Base-by-base conservation (phyloP, 2,113 vertebrate species). In the Talpa occidentalis region DNA sequence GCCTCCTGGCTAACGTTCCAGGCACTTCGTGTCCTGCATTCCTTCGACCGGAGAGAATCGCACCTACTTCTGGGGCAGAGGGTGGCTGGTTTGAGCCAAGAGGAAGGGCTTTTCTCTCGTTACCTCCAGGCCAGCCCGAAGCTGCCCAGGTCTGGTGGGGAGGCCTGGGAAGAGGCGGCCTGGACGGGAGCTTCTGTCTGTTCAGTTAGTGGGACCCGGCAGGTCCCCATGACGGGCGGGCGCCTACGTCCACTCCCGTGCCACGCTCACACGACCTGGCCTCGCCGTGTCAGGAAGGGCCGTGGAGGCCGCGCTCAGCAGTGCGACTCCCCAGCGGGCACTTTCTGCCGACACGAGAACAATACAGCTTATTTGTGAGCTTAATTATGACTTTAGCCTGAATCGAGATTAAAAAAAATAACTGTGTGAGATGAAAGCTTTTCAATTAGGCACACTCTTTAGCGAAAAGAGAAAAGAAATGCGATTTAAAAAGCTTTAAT, bases 181-280 rank as follows among this genome's bases (percentile, higher is more conserved):
- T 28, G 1, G 67, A 30, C 76, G 1, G 21, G 2, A 12, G 7
- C 2, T 30, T 32, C 19, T 12, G 2, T 10, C 21, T 47, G 52
- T 40, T 14, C 42, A 35, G 6, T 1, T 6, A 16, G 32, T 11
- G 35, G 0, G 0, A 2, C 35, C 15, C 22, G n/a, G n/a, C n/a
- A 52, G 44, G 19, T 9, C 56, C 24, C 2, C 10, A 0, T 6
- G 35, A 3, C 0, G 8, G 12, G 59, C 21, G 21, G 44, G n/a
- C 4, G 24, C 35, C n/a, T 49, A 19, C 37, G n/a, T 11, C 1
- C 21, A 17, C 47, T 35, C 28, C 35, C 62, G 11, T 5, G 2
- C 24, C 35, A 10, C 35, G 62, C 9, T 16, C 42, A 17, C 0
- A 1, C 10, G 28, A 26, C 35, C 24, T 24, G 30, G 54, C 19